Percentiles rank a stretch among this genome's conserved stretches.
Conservation (phyloP, 23 tunicate species). For the Ascidia mentula region DNA sequence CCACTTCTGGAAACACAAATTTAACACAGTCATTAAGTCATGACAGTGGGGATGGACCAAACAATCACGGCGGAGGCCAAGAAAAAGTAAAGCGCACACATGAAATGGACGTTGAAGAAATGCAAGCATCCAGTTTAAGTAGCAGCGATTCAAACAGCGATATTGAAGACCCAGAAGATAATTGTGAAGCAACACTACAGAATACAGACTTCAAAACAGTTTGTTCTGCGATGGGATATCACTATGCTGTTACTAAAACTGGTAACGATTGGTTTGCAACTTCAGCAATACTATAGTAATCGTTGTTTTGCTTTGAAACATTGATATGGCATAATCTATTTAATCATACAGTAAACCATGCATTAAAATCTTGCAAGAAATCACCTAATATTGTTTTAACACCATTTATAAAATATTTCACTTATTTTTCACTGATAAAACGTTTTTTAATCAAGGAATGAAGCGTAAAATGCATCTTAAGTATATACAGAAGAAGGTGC, state of each 20-base stretch:
- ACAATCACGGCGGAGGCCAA: not conserved
- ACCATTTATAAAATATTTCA: not conserved
- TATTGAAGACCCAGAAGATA: not conserved
- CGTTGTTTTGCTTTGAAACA: too few species aligned
- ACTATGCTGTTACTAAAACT: not conserved
- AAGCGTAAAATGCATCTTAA: not conserved
- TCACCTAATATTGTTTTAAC: not conserved
- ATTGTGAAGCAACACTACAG: not conserved
- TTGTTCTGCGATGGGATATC: conserved; percentile 18
- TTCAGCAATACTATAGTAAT: too few species aligned
- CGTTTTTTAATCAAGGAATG: not conserved
- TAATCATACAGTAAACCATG: too few species aligned
- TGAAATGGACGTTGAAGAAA: conserved; percentile 38
- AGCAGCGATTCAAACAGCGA: not conserved
- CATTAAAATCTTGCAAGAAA: not conserved
- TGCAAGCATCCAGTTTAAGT: not conserved
- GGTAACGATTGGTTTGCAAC: too few species aligned
- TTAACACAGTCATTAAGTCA: not conserved
- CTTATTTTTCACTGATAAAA: not conserved
- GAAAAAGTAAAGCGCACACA: conserved; percentile 14
- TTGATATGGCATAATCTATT: too few species aligned
- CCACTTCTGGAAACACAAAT: not conserved
- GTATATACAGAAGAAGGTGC: not conserved
- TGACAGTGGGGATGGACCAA: conserved; percentile 15
- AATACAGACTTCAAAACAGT: conserved; percentile 18